Evolutionary conservation across 92 coral and sea anemone genomes (phyloP).

Genomic region (Hydrozoanthus gracilis): DNA sequence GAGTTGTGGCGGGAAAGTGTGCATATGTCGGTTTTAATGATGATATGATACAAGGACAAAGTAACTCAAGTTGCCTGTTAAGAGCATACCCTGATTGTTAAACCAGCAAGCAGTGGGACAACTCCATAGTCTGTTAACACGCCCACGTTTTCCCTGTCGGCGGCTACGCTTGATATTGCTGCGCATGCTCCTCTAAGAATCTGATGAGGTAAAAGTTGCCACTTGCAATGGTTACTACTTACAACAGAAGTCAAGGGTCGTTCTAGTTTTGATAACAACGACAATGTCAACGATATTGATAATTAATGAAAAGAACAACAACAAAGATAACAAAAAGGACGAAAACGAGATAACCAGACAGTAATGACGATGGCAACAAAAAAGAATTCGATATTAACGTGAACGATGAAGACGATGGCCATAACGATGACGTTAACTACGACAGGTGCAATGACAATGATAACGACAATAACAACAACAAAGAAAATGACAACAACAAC

Average conservation of each 20-base stretch:
- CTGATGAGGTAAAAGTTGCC: constrained; percentile 45
- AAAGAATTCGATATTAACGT: not conserved
- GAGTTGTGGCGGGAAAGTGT: too few species aligned
- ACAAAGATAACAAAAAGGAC: too few species aligned
- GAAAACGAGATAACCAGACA: too few species aligned
- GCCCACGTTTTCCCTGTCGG: constrained; percentile 88
- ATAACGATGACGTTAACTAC: not conserved
- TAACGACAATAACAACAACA: too few species aligned
- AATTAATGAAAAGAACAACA: too few species aligned
- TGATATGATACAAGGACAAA: too few species aligned
- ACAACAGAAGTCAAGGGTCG: not conserved
- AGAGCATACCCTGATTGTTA: constrained; percentile 80
- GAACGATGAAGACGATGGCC: not conserved
- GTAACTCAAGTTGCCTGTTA: too few species aligned
- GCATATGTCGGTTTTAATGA: not conserved
- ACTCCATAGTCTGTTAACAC: constrained; percentile 90
- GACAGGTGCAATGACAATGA: not conserved
- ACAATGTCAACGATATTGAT: not conserved
- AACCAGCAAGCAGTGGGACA: constrained; percentile 72
- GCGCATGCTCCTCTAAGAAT: constrained; percentile 90
- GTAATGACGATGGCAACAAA: not conserved
- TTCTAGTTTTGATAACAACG: not conserved
- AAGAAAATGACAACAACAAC: too few species aligned
- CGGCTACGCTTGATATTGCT: constrained; percentile 86
- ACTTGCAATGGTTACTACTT: not conserved